Evolutionary conservation across 2,797 vertebrate species (phyloP), one percentile per base, ranked within the genome.

Genomic region (Taenioides sp.): DNA sequence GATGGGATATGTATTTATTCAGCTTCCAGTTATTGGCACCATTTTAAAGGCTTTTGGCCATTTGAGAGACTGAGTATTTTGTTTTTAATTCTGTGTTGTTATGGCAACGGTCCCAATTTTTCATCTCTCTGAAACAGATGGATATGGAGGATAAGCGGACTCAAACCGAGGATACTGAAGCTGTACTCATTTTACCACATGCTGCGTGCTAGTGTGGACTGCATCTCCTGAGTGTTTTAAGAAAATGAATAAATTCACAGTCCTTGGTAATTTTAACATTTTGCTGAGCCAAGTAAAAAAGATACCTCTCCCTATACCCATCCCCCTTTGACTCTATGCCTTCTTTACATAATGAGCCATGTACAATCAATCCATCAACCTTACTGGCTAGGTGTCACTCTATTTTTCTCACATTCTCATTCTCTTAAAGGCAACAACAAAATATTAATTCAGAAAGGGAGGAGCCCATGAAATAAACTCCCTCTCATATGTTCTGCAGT

Each of bases 351-450:
- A 82, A 86, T 69, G 73, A 84, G 74, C 78, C 75, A 61, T 76
- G 74, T 43, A 66, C 62, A 66, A 84, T 84, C 79, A 77, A 75
- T 90, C 81, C 77, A 84, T 80, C 82, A 74, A 69, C 70, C 71
- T 58, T 4, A 12, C 79, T 77, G 70, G 67, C 65, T 80, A 65
- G 4, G 52, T 81, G 79, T 83, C 78, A 82, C 31, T 67, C 69
- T 57, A 65, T 43, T 70, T 76, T 68, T 40, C 40, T 73, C 68
- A 58, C 61, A 59, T 62, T 74, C 67, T 75, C 14, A 3, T 69
- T 68, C 69, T 64, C 12, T 23, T 34, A 40, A 27, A 73, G 49
- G 60, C 52, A 50, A 50, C 54, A 40, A 54, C 50, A 67, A 52
- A 72, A 57, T 69, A 25, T 54, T 62, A 7, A 61, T 71, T 67